phyloP scores from a whole-genome alignment of 1,140 invertebrate species.

The Hycleus cichorii region DNA sequence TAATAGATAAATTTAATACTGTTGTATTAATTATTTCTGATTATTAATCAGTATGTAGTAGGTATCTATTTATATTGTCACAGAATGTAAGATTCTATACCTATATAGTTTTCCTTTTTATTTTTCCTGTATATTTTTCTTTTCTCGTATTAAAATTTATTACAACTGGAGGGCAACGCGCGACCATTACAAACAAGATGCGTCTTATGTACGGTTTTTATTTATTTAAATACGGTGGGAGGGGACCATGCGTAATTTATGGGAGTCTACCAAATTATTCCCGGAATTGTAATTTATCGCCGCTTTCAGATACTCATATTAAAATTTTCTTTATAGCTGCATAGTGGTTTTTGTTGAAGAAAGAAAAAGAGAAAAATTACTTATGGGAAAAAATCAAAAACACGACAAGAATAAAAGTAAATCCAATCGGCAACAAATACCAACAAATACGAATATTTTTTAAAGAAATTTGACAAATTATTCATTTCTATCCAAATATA shows the following conservation, averaged over 20 bases:
- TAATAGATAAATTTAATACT: too few species aligned
- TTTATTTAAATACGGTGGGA: slow-evolving; percentile 16
- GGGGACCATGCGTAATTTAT: slow-evolving; percentile 12
- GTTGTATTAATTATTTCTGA: background rate
- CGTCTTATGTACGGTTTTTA: slow-evolving; percentile 12
- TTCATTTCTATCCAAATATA: too few species aligned
- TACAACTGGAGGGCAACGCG: slow-evolving; percentile 10
- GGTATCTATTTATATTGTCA: slow-evolving; percentile 24
- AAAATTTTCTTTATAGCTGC: slow-evolving; percentile 11
- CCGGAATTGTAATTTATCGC: slow-evolving; percentile 14
- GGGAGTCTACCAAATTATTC: slow-evolving; percentile 15
- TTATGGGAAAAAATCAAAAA: too few species aligned
- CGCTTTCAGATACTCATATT: slow-evolving; percentile 10
- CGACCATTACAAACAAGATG: slow-evolving; percentile 8
- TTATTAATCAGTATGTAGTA: slow-evolving; percentile 15
- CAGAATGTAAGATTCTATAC: slow-evolving; percentile 16
- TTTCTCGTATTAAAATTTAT: background rate
- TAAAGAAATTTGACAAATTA: too few species aligned
- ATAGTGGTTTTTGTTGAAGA: too few species aligned
- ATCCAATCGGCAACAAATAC: too few species aligned
- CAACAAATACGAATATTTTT: too few species aligned
- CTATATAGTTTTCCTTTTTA: slow-evolving; percentile 11
- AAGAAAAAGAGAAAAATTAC: too few species aligned
- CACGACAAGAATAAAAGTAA: too few species aligned
- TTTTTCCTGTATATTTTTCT: background rate